Conservation (phyloP, 2,888 invertebrate species). For the Vesta saturnalis region DNA sequence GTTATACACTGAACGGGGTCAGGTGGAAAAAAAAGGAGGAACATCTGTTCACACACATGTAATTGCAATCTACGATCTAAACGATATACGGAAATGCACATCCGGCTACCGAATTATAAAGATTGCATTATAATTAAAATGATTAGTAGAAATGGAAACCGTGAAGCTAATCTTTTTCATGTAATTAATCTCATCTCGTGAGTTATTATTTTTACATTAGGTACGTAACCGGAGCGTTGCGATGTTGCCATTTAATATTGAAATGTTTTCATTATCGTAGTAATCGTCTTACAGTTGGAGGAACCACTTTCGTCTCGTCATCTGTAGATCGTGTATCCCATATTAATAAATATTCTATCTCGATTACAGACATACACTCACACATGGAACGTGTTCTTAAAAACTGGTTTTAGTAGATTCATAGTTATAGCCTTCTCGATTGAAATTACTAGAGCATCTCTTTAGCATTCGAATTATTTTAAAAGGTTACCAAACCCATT, state of each 20-base stretch:
- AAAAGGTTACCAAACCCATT: constrained; percentile 12
- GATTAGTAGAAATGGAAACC: constrained; percentile 6
- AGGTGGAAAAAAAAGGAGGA: constrained; percentile 21
- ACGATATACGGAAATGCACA: constrained; percentile 35
- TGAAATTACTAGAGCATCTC: constrained; percentile 43
- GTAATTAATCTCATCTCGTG: constrained; percentile 16
- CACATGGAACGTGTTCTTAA: background rate
- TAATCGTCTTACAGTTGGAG: background rate
- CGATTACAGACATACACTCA: too few species aligned
- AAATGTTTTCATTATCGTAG: too few species aligned
- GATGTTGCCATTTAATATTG: too few species aligned
- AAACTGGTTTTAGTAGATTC: constrained; percentile 12
- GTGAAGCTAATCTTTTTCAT: constrained; percentile 11
- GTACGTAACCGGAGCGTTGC: too few species aligned
- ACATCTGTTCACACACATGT: constrained; percentile 31
- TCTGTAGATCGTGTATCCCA: background rate
- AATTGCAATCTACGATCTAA: constrained; percentile 34
- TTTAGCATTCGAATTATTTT: background rate
- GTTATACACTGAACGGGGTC: background rate
- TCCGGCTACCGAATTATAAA: constrained; percentile 38
- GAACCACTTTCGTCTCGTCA: background rate
- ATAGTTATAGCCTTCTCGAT: constrained; percentile 34
- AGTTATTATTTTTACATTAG: too few species aligned
- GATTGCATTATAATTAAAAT: constrained; percentile 11
- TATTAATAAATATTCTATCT: background rate